Percentiles rank a stretch among this genome's conserved stretches.
Conservation (phyloP, 2,888 invertebrate species). For the Oscheius onirici region DNA sequence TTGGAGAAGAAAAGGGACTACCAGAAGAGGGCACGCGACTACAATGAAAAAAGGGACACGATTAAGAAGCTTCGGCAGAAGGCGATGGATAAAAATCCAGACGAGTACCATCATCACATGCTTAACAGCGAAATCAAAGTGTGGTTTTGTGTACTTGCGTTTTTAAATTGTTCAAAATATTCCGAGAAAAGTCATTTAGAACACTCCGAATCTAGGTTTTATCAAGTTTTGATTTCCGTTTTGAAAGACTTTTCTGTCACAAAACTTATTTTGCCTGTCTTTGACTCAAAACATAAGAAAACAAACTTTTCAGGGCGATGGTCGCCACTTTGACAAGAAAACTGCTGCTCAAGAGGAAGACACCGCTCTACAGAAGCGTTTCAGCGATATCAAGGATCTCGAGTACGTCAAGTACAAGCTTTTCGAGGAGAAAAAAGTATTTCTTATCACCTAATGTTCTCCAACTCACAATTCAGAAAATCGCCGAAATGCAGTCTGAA, state of each 20-base stretch:
- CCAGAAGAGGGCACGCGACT: constrained; percentile 66
- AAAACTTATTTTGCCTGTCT: no score
- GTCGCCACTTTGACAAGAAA: constrained; percentile 54
- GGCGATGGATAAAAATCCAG: constrained; percentile 91
- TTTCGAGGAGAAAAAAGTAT: constrained; percentile 64
- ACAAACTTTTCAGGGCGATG: constrained; percentile 40
- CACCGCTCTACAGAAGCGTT: constrained; percentile 82
- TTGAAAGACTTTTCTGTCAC: no score
- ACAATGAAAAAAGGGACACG: constrained; percentile 77
- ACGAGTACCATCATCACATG: constrained; percentile 99
- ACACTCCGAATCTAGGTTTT: no score
- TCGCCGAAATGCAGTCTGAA: constrained; percentile 62
- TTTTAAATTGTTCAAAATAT: background rate
- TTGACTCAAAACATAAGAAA: no score
- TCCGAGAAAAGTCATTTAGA: no score
- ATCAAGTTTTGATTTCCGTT: no score
- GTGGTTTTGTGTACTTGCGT: constrained; percentile 15
- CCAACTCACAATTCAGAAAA: no score
- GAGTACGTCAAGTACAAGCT: constrained; percentile 86
- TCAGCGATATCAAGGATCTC: constrained; percentile 90
- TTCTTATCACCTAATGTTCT: constrained; percentile 8
- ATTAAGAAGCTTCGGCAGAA: constrained; percentile 84
- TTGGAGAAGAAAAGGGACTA: constrained; percentile 72
- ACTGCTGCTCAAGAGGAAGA: constrained; percentile 76
- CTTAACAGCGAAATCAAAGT: constrained; percentile 82